phyloP scores from a whole-genome alignment of 2,113 vertebrate genomes.

The Gadus macrocephalus region DNA sequence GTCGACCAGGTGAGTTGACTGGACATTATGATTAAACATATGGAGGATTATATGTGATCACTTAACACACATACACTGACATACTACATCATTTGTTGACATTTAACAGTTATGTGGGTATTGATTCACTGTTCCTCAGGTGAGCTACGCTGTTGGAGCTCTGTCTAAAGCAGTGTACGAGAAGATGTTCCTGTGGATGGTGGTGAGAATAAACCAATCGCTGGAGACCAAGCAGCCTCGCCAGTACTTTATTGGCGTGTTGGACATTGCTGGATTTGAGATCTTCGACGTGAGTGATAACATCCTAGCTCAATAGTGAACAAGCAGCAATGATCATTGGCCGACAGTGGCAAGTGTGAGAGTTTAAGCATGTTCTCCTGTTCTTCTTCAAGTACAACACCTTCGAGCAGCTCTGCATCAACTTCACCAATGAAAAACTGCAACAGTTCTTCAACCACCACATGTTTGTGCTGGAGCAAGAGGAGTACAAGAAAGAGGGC shows the following conservation, averaged over 20 bases:
- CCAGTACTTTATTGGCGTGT: conserved; percentile 73
- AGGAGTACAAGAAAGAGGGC: conserved; percentile 68
- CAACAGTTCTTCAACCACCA: conserved; percentile 77
- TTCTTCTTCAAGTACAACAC: conserved; percentile 52
- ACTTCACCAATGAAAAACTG: conserved; percentile 80
- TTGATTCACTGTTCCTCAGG: conserved; percentile 32
- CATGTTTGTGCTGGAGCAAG: conserved; percentile 74
- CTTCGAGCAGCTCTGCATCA: conserved; percentile 75
- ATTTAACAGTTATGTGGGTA: neutral
- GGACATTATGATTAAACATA: no score
- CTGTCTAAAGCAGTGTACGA: conserved; percentile 73
- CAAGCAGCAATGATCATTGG: no score
- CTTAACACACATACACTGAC: neutral
- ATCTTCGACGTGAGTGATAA: conserved; percentile 64
- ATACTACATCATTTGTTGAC: neutral
- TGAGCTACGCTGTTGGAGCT: conserved; percentile 64
- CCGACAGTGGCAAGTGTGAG: no score
- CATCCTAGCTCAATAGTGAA: no score
- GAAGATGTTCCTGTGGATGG: conserved; percentile 77
- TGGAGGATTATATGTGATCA: no score
- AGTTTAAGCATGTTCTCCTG: neutral
- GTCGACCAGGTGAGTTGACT: conserved; percentile 77
- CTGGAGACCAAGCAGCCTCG: conserved; percentile 71
- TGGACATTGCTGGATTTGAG: conserved; percentile 75
- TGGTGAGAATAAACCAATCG: conserved; percentile 73